Base-by-base conservation (phyloP, 2,888 invertebrate genomes). In the Dendrolimus pini region DNA sequence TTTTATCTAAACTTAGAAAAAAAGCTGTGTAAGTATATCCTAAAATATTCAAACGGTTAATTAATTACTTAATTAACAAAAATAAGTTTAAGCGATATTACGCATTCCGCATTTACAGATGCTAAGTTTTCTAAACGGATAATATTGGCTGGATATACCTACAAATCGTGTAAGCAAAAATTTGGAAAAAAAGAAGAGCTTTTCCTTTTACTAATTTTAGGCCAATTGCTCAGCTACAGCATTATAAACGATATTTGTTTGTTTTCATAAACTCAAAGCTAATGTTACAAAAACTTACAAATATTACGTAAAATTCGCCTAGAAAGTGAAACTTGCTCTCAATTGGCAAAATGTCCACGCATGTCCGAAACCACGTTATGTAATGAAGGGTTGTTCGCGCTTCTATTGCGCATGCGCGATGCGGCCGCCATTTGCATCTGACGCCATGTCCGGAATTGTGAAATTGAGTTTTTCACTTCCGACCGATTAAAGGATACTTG, bases 401-500 rank as follows among this genome's bases (percentile, higher is more conserved):
- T 30, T 68, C 62, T 60, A 75, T 77, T 68, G 69, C 64, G 68
- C 64, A 83, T 80, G 76, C 83, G 75, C 81, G 58, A 41, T 66
- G 64, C 70, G 74, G 67, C 65, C 63, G 60, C 75, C 71, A 80
- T 83, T 78, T 71, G 72, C 76, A 83, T 82, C 65, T 70, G 61
- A 59, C 62, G 72, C 74, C 77, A 80, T 82, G 86, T 86, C 83
- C 83, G 86, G 82, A 9, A 82, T 86, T 88, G 85, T 83, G 87
- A 87, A 88, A 88, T 83, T 75, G 75, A 74, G 62, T 85, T 74
- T 83, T 85, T 87, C 82, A 86, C 87, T 89, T 89, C 89, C 88
- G 83, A 80, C 70, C 53, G 58, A 62, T 70, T 65, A 63, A 54
- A 13, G 53, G 54, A 18, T 55, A 30, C 30, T 30, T 30, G 30